phyloP scores from a whole-genome alignment of 2,113 vertebrate genomes.

The Scartelaos histophorus region DNA sequence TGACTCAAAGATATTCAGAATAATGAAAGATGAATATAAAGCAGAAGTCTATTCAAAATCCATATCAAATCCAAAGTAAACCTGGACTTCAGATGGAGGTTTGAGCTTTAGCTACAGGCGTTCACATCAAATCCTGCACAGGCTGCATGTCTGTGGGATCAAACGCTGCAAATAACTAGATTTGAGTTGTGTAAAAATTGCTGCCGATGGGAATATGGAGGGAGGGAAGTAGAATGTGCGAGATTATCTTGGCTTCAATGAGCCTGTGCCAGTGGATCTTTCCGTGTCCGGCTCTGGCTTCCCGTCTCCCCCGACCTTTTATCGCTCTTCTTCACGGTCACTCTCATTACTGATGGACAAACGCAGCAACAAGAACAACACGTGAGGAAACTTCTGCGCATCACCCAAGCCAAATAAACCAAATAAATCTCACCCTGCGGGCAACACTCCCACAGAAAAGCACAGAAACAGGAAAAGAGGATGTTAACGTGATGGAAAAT shows the following conservation, averaged over 20 bases:
- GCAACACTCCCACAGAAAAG: not conserved
- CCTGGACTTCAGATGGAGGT: not conserved
- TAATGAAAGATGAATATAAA: no score
- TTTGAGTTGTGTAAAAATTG: slow-evolving; percentile 9
- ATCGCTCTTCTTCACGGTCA: slow-evolving; percentile 47
- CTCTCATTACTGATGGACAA: slow-evolving; percentile 46
- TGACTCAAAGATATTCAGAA: no score
- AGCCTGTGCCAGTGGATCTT: slow-evolving; percentile 60
- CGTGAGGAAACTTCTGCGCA: slow-evolving; percentile 17
- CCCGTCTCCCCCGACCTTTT: slow-evolving; percentile 31
- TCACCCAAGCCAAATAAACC: slow-evolving; percentile 15
- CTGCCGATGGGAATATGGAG: slow-evolving; percentile 15
- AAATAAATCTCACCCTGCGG: slow-evolving; percentile 1
- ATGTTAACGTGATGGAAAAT: not conserved
- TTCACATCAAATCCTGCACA: not conserved
- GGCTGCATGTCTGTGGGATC: not conserved
- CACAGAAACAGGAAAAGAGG: not conserved
- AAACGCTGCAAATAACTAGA: not conserved
- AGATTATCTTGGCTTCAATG: slow-evolving; percentile 61
- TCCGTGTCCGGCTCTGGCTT: slow-evolving; percentile 40
- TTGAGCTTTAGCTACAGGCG: not conserved
- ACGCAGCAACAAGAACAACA: slow-evolving; percentile 19
- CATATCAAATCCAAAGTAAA: not conserved
- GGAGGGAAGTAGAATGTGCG: slow-evolving; percentile 46
- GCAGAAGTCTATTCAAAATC: not conserved